Conservation (phyloP, 2,113 vertebrate species). For the Platichthys flesus region DNA sequence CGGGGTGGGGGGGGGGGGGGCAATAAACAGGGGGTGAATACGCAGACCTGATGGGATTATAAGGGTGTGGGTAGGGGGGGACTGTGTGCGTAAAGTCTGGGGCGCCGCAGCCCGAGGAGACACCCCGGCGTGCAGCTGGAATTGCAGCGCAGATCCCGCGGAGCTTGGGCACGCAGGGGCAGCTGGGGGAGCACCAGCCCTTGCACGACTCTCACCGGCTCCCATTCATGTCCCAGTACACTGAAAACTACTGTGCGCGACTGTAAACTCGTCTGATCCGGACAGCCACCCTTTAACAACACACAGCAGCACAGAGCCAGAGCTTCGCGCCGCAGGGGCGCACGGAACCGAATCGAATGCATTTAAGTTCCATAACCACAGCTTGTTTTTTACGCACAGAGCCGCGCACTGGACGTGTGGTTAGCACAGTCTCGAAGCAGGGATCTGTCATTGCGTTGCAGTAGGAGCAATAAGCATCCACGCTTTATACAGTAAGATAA, state of each 20-base stretch:
- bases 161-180: slow-evolving; percentile 60
- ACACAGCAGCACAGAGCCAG: background rate
- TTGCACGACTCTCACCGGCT: slow-evolving; percentile 9
- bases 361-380: background rate
- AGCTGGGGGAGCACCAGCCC: slow-evolving; percentile 63
- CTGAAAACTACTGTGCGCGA: no score
- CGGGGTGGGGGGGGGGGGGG: background rate
- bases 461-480: slow-evolving; percentile 14
- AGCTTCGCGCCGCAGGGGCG: no score
- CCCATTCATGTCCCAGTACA: slow-evolving; percentile 1
- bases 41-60: slow-evolving; percentile 63
- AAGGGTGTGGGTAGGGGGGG: slow-evolving; percentile 1
- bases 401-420: no score
- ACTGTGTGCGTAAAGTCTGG: slow-evolving; percentile 1
- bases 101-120: slow-evolving; percentile 55
- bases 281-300: no score
- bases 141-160: slow-evolving; percentile 68
- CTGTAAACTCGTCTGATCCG: no score
- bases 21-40: slow-evolving; percentile 43
- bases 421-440: background rate
- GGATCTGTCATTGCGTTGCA: background rate
- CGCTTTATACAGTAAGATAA: slow-evolving; percentile 15
- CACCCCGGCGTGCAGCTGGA: slow-evolving; percentile 66
- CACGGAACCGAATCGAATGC: background rate
- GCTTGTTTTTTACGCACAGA: no score